phyloP scores from a whole-genome alignment of 2,797 vertebrate species.

The Poeciliopsis infans region DNA sequence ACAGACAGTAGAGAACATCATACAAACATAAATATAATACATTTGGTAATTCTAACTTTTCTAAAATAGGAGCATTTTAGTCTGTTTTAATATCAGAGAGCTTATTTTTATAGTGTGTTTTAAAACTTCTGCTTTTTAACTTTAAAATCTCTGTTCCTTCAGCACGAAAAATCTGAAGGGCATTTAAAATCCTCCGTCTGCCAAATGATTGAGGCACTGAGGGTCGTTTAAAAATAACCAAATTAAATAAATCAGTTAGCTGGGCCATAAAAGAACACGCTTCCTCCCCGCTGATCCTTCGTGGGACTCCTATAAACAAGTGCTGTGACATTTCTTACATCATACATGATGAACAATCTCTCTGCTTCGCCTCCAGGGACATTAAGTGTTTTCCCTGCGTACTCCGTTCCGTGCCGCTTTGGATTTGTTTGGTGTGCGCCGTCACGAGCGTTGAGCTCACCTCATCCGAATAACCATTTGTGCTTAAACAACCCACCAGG shows the following conservation, averaged over 20 bases:
- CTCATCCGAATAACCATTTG: constrained; percentile 23
- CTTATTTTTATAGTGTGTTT: not conserved
- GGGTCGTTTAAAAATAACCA: not conserved
- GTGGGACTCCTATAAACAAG: constrained; percentile 12
- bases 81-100: not conserved
- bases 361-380: constrained; percentile 14
- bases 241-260: constrained; percentile 6
- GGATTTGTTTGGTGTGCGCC: constrained; percentile 15
- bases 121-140: not conserved
- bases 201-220: not conserved
- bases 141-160: not conserved
- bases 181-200: not conserved
- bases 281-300: constrained; percentile 1
- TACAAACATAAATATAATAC: not conserved
- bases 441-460: constrained; percentile 27
- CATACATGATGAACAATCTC: constrained; percentile 8
- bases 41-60: not conserved
- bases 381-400: constrained; percentile 30
- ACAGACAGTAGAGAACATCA: no score
- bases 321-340: constrained; percentile 17
- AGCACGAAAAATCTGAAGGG: not conserved
- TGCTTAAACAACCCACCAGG: constrained; percentile 29
- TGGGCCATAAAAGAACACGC: not conserved
- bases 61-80: not conserved
- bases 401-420: constrained; percentile 12